Evolutionary conservation across 2,888 invertebrate genomes (phyloP).

Genomic region (Lasioglossum figueresi): DNA sequence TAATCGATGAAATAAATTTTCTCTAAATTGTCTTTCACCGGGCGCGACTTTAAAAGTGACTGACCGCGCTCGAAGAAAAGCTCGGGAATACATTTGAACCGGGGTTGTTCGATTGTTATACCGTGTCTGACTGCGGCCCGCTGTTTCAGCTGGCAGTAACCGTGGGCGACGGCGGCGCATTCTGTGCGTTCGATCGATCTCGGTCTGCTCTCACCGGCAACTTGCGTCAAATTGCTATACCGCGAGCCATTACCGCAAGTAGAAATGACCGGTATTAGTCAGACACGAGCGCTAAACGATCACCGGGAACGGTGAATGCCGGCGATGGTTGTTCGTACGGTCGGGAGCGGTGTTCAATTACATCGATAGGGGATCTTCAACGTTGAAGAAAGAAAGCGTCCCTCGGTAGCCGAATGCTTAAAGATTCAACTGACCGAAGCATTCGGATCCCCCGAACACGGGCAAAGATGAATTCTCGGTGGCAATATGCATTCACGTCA

Average conservation of each 20-base stretch:
- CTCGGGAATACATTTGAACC: not conserved
- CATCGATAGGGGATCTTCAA: not conserved
- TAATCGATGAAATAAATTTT: not conserved
- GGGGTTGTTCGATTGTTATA: not conserved
- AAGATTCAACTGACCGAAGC: not conserved
- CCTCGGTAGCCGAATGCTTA: not conserved
- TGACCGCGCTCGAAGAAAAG: not conserved
- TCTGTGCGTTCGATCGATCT: not conserved
- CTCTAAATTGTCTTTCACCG: not conserved
- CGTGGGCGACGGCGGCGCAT: not conserved
- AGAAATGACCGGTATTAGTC: not conserved
- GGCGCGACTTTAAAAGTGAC: not conserved
- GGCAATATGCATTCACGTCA: constrained; percentile 14
- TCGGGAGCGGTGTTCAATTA: not conserved
- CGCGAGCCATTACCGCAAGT: not conserved
- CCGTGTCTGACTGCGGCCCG: not conserved
- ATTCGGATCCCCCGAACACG: not conserved
- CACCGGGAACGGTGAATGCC: not conserved
- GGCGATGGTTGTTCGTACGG: not conserved
- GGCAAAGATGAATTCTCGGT: not conserved
- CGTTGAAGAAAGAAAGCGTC: not conserved
- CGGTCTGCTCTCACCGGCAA: not conserved
- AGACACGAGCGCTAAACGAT: not conserved
- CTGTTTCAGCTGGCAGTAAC: not conserved
- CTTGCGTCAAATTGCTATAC: not conserved